Evolutionary conservation across 2,888 invertebrate genomes (phyloP).

Genomic region (Lasioglossum zephyrum): DNA sequence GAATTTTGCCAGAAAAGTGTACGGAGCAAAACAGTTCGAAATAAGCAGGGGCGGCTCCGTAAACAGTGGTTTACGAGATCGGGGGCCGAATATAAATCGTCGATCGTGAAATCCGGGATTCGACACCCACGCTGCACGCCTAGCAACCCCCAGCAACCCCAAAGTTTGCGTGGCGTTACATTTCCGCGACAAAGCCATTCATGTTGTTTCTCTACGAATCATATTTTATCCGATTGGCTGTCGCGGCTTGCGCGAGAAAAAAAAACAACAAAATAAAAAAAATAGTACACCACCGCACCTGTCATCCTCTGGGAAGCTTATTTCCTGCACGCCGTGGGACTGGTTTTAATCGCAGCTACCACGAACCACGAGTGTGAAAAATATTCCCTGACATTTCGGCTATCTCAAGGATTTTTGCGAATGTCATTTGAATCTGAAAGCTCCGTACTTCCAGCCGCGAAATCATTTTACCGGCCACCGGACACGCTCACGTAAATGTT

Average conservation of each 20-base stretch:
- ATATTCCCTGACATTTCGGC: background rate
- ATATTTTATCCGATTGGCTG: constrained; percentile 41
- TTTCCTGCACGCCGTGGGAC: background rate
- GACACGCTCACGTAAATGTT: background rate
- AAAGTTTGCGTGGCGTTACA: constrained; percentile 10
- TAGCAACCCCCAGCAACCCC: background rate
- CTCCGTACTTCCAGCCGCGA: background rate
- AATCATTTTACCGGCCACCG: background rate
- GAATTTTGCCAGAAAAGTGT: background rate
- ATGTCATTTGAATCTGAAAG: background rate
- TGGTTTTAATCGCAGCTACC: constrained; percentile 19
- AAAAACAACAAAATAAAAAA: background rate
- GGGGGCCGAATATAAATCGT: constrained; percentile 33
- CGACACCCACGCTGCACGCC: background rate
- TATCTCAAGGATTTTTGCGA: background rate
- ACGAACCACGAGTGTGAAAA: background rate
- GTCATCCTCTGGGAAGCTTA: constrained; percentile 12
- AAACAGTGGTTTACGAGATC: constrained; percentile 17
- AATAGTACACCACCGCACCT: background rate
- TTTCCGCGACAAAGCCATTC: constrained; percentile 37
- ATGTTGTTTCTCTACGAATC: constrained; percentile 17
- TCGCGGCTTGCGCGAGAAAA: background rate
- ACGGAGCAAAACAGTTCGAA: background rate
- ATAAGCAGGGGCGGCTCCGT: background rate
- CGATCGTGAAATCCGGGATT: constrained; percentile 18